phyloP scores from a whole-genome alignment of 2,888 invertebrate genomes.

The Fabriciana adippe region DNA sequence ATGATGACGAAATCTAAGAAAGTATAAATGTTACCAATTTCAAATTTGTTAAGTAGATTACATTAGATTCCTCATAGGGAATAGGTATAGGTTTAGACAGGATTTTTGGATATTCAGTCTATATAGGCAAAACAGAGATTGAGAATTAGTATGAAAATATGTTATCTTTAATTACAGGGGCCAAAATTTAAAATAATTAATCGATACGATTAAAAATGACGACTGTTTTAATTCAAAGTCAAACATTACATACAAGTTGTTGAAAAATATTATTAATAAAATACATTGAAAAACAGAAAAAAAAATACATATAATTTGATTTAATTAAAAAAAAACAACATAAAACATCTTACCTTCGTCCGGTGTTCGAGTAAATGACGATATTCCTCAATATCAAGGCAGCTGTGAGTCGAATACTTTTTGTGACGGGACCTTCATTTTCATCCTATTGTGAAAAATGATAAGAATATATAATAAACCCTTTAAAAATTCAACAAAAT shows the following conservation, averaged over 20 bases:
- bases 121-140: no score
- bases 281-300: conserved; percentile 1
- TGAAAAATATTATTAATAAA: no score
- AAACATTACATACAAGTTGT: not conserved
- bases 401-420: conserved; percentile 98
- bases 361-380: conserved; percentile 95
- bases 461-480: conserved; percentile 8
- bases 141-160: no score
- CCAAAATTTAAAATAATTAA: no score
- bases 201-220: no score
- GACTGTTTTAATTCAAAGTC: no score
- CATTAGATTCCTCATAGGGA: no score
- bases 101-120: no score
- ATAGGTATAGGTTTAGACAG: no score
- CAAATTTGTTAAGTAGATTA: not conserved
- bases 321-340: not conserved
- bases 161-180: no score
- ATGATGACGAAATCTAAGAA: no score
- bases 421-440: conserved; percentile 99
- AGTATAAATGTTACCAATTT: no score
- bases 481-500: conserved; percentile 13
- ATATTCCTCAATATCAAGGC: conserved; percentile 98
- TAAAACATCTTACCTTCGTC: conserved; percentile 87
- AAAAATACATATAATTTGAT: not conserved
- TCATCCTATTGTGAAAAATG: conserved; percentile 87